phyloP scores from a whole-genome alignment of 2,888 invertebrate genomes.

The Papilio gigon region DNA sequence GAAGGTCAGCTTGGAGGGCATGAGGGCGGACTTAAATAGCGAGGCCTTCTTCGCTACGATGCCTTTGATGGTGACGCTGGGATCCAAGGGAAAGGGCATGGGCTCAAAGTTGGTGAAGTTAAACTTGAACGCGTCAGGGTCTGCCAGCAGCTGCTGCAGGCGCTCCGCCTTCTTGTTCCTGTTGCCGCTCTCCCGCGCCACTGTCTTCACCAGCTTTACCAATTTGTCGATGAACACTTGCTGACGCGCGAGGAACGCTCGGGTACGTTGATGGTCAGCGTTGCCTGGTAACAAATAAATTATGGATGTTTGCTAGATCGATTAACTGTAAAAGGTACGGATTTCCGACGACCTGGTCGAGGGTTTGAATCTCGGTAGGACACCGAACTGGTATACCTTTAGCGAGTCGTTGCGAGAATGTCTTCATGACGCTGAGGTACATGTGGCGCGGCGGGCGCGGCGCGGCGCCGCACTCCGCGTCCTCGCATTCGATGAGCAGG shows the following conservation, averaged over 20 bases:
- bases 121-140: conserved; percentile 90
- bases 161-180: conserved; percentile 95
- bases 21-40: conserved; percentile 97
- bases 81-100: conserved; percentile 97
- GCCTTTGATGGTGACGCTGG: conserved; percentile 92
- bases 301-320: too few relatives aligned
- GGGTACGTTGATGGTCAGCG: conserved; percentile 87
- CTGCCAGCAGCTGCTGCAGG: conserved; percentile 91
- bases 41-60: conserved; percentile 94
- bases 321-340: too few relatives aligned
- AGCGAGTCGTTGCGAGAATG: conserved; percentile 88
- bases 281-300: conserved; percentile 68
- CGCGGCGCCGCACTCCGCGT: conserved; percentile 83
- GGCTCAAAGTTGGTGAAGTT: conserved; percentile 96
- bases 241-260: conserved; percentile 90
- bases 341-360: too few relatives aligned
- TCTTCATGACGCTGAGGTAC: conserved; percentile 94
- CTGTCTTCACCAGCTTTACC: conserved; percentile 92
- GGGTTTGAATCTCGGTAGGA: too few relatives aligned
- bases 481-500: conserved; percentile 96
- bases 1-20: conserved; percentile 96
- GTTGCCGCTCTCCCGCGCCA: conserved; percentile 95
- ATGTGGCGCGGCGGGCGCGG: conserved; percentile 89
- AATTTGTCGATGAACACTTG: conserved; percentile 95
- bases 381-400: too few relatives aligned